Evolutionary conservation across 2,888 invertebrate genomes (phyloP), one percentile per base, ranked within the genome.

Genomic region (Dolichomitus sp.): DNA sequence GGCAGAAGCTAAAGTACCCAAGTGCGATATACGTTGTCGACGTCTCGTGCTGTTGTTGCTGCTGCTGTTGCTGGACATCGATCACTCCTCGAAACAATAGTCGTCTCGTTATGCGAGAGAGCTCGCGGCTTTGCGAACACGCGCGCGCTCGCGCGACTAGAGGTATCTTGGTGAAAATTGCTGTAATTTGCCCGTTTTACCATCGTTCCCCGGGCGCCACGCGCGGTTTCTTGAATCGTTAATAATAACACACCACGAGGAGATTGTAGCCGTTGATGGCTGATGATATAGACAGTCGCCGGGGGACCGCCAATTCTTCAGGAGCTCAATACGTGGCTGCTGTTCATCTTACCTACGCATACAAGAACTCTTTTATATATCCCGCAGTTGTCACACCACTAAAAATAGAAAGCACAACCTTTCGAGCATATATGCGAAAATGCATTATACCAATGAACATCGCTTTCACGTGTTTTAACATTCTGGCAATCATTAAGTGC

Each of bases 161-260:
- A 37, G 23, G 70, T 42, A 77, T 54, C 80, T 50, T 66, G 75
- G 81, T 84, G 85, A 84, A 88, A 87, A 90, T 90, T 90, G 89
- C 90, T 84, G 88, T 89, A 90, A 90, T 90, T 88, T 87, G 86
- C 85, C 65, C 86, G 86, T 89, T 90, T 90, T 87, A 85, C 88
- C 76, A 77, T 81, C 66, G 72, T 77, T 72, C 45, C 33, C 85
- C 84, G 84, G 84, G 87, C 87, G 85, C 85, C 77, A 80, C 83
- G 80, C 83, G 79, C 81, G 80, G 61, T 66, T 85, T 83, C 73
- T 84, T 77, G 80, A 87, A 85, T 86, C 85, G 84, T 87, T 89
- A 89, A 87, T 89, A 89, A 86, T 77, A 74, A 59, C 59, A 37
- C 59, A 59, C 59, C 27, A 14, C 23, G 23, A 11, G 23, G 40